Base-by-base conservation (phyloP, 2,797 vertebrate genomes). In the Calcarius lapponicus region DNA sequence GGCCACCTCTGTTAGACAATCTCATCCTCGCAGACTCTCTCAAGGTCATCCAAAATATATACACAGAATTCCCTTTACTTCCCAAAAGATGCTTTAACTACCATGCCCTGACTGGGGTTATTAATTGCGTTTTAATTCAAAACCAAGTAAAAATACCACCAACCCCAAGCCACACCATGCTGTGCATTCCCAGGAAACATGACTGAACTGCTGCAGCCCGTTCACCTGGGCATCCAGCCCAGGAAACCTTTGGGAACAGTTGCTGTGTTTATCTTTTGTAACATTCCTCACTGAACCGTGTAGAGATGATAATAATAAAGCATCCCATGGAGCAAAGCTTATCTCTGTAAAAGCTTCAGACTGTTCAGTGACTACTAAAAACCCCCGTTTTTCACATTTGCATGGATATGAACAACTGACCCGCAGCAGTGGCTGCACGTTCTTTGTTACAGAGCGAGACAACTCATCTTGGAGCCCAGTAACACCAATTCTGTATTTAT, bases 381-480 rank as follows among this genome's bases (percentile, higher is more conserved):
- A 31, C 19, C 1, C 0, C 17, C 1, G 2, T 14, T 26, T 34
- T n/a, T 10, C 36, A 9, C n/a, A 7, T 24, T 51, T 48, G 56
- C 40, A 48, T 13, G 16, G n/a, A 16, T 43, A 40, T 4, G 29
- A 72, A n/a, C 62, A 54, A 13, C 31, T 21, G 42, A 53, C 7
- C n/a, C 0, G 0, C 66, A 51, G 34, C 3, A 9, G 16, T 3
- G 11, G 17, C 40, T 53, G 21, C 5, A 0, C 16, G 21, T n/a
- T 47, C 40, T 70, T 34, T 38, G 40, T n/a, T 20, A 47, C 8
- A 12, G 34, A 45, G 51, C 2, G 53, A 66, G 47, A 34, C 7
- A 20, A 8, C 31, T 11, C 17, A 8, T 28, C 17, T 2, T 7
- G 32, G 21, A 56, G 22, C 2, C 16, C 58, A 26, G n/a, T 19